Evolutionary conservation across 2,113 vertebrate species (phyloP).

Genomic region (Oncorhynchus keta): DNA sequence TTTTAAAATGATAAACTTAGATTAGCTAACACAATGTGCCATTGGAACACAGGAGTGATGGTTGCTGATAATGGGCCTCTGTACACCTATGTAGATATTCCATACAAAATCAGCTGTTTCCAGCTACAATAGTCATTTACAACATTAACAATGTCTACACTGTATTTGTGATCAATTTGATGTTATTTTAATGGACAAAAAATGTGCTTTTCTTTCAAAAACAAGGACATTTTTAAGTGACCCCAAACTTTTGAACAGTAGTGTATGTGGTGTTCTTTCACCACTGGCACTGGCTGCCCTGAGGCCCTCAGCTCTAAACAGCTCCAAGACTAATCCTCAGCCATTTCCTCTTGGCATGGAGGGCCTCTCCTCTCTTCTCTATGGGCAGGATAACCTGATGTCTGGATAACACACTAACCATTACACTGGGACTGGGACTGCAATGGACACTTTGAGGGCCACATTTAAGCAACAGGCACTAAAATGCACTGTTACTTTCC

Average conservation of each 20-base stretch:
- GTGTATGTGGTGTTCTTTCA: neutral
- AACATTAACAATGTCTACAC: too few species aligned
- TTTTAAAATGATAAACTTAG: too few species aligned
- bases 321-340: conserved; percentile 61
- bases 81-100: too few species aligned
- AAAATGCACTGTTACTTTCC: too few species aligned
- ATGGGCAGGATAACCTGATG: conserved; percentile 29
- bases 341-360: conserved; percentile 64
- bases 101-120: too few species aligned
- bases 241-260: neutral
- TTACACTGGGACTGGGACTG: conserved; percentile 20
- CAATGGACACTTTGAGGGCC: neutral
- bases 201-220: too few species aligned
- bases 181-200: too few species aligned
- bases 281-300: conserved; percentile 22
- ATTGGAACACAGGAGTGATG: conserved; percentile 9
- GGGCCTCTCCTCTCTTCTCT: conserved; percentile 29
- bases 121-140: too few species aligned
- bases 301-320: conserved; percentile 46
- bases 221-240: neutral
- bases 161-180: too few species aligned
- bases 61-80: too few species aligned
- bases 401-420: conserved; percentile 18
- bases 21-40: too few species aligned
- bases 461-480: neutral